A percentile compares a stretch with the other conserved stretches of the same genome.
Evolutionary conservation across 2,113 vertebrate genomes (phyloP).

Genomic region (Cephalopterus ornatus): DNA sequence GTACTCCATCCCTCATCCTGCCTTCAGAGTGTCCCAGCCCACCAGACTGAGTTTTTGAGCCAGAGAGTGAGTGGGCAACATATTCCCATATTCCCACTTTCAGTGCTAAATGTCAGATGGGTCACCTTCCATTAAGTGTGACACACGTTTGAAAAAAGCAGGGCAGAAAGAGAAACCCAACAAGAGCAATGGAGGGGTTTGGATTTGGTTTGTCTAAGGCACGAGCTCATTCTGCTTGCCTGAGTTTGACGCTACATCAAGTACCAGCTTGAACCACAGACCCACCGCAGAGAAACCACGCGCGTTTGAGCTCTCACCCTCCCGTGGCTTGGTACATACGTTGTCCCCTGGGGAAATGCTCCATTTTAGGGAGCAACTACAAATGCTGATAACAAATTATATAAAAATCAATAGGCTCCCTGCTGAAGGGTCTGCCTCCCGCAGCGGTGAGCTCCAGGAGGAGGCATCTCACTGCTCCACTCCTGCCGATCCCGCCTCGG

Average conservation of each 20-base stretch:
- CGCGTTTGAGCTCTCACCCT: not conserved
- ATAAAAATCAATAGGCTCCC: not conserved
- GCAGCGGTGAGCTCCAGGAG: not conserved
- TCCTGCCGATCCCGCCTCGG: accelerated
- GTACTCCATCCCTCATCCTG: not conserved
- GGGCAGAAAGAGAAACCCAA: not conserved
- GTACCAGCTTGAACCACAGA: not conserved
- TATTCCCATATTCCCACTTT: not conserved
- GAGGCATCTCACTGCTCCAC: not conserved
- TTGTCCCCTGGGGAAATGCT: not conserved
- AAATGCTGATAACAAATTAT: not conserved
- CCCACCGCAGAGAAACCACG: not conserved
- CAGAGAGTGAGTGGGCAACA: accelerated
- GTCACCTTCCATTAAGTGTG: not conserved
- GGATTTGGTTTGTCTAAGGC: not conserved
- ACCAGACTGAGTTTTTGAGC: not conserved
- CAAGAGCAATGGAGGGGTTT: accelerated
- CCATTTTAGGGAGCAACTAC: not conserved
- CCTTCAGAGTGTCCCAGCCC: not conserved
- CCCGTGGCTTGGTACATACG: not conserved
- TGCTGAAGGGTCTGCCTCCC: not conserved
- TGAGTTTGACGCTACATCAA: not conserved
- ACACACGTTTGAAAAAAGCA: not conserved
- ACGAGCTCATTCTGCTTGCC: not conserved
- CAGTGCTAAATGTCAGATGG: not conserved